Evolutionary conservation across 2,797 vertebrate genomes (phyloP).

Genomic region (Myioborus miniatus): DNA sequence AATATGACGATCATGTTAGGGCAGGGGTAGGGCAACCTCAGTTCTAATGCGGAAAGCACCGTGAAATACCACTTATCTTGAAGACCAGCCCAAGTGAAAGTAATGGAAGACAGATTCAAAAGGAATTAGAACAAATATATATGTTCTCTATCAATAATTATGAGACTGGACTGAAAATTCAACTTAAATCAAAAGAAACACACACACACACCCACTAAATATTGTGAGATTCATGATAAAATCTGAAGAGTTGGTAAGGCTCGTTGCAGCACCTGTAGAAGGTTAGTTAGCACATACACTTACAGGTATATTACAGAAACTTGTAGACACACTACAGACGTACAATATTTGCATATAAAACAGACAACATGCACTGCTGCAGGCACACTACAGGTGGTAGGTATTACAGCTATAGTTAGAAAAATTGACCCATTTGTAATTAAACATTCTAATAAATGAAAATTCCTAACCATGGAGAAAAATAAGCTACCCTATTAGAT

Average conservation of each 20-base stretch:
- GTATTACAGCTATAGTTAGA: neutral
- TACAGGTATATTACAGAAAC: conserved; percentile 53
- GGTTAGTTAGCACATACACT: conserved; percentile 71
- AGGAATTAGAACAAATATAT: neutral
- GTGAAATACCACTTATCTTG: neutral
- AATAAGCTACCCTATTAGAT: neutral
- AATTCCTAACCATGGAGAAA: neutral
- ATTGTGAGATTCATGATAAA: neutral
- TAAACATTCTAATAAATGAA: neutral
- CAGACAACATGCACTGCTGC: conserved; percentile 69
- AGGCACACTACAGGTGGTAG: conserved; percentile 65
- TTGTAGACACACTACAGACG: conserved; percentile 47
- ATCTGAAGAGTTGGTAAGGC: neutral
- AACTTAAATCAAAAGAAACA: neutral
- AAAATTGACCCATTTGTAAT: neutral
- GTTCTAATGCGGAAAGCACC: neutral
- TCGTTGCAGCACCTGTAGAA: conserved; percentile 68
- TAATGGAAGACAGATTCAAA: neutral
- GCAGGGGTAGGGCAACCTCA: neutral
- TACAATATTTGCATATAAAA: conserved; percentile 48
- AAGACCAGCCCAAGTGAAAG: neutral
- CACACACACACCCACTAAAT: neutral
- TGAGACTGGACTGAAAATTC: conserved; percentile 7
- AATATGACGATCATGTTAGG: neutral
- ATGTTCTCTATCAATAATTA: neutral